These are phyloP conservation scores for Mnemiopsis leidyi DNA, from an alignment of 37 sponge, comb jelly and placozoan genomes.

Conservation along the genomic window DNA sequence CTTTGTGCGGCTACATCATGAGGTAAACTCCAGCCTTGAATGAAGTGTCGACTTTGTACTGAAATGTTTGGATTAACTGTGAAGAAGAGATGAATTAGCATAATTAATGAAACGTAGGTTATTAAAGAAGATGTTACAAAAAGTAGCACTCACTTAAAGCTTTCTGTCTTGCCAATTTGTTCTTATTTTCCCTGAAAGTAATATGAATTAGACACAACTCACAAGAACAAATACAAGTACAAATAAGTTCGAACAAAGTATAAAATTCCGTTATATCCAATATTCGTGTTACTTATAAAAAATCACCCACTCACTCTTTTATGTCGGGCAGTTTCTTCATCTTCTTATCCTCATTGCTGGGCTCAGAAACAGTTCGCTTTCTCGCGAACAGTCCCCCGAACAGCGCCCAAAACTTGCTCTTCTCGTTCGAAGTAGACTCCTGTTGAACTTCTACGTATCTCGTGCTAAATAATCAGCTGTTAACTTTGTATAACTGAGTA, in stretches of 20 bases:
- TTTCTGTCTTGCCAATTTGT: neutral
- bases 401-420: conserved; percentile 60
- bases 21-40: conserved; percentile 35
- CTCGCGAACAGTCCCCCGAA: conserved; percentile 54
- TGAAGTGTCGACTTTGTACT: conserved; percentile 10
- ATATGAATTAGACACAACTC: too few relatives aligned
- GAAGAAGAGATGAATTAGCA: too few relatives aligned
- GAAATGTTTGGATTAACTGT: neutral
- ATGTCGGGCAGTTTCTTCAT: neutral
- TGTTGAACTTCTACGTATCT: conserved; percentile 39
- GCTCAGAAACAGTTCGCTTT: neutral
- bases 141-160: neutral
- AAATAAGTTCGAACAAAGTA: too few relatives aligned
- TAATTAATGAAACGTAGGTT: too few relatives aligned
- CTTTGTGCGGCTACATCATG: conserved; percentile 15
- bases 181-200: neutral
- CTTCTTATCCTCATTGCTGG: neutral
- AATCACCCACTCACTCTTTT: neutral
- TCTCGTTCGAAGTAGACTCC: conserved; percentile 15
- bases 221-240: too few relatives aligned
- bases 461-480: conserved; percentile 10
- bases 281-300: too few relatives aligned
- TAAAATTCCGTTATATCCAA: too few relatives aligned
- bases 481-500: neutral
- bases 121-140: too few relatives aligned